phyloP scores from a whole-genome alignment of 2,113 vertebrate genomes.

The Ptilonorhynchus violaceus region DNA sequence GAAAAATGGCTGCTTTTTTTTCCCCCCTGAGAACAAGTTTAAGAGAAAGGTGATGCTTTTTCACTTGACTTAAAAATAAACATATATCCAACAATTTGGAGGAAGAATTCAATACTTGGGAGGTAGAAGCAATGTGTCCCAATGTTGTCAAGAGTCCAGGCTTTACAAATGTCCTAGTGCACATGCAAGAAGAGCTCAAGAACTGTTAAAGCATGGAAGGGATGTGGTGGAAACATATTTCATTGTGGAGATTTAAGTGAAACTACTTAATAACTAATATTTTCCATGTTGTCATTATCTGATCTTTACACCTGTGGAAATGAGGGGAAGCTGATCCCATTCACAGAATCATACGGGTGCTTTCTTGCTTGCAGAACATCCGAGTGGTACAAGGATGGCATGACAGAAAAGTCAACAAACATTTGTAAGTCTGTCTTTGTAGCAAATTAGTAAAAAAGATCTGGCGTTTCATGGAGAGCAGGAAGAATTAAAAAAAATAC shows the following conservation, averaged over 20 bases:
- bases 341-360: background rate
- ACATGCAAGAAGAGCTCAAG: background rate
- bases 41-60: background rate
- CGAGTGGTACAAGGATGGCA: background rate
- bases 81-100: background rate
- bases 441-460: background rate
- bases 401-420: background rate
- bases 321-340: background rate
- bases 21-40: background rate
- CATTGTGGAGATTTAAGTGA: background rate
- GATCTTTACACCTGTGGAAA: background rate
- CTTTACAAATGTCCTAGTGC: background rate
- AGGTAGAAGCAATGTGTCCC: background rate
- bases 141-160: background rate
- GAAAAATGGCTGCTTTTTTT: background rate
- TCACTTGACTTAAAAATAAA: background rate
- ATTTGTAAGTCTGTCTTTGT: background rate
- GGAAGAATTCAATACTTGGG: background rate
- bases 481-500: background rate
- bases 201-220: background rate
- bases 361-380: background rate
- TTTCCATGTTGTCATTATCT: background rate
- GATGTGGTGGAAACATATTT: background rate
- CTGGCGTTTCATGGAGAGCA: background rate
- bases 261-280: background rate